Evolutionary conservation across 2,888 invertebrate species (phyloP), one percentile per base, ranked within the genome.

Genomic region (Salpingus planirostris): DNA sequence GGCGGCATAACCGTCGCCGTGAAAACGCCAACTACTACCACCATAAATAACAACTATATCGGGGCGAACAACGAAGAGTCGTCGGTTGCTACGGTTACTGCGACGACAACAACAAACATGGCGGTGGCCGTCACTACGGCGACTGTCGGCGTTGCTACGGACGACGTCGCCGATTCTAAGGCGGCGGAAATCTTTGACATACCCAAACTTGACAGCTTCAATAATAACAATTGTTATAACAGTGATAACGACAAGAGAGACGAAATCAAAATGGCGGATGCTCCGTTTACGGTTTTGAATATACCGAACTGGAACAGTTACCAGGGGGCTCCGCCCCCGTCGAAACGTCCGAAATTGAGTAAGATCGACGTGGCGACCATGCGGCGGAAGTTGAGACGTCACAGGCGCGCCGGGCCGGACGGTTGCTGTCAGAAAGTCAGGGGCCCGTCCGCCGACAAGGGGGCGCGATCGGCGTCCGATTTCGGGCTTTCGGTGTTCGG

Each of bases 301-400:
- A 54, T 65, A 35, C 65, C 65, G 10, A 53, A 44, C 31, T 33
- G 57, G 15, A 46, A 47, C 34, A n/a, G n/a, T n/a, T n/a, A n/a
- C n/a, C n/a, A n/a, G n/a, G n/a, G n/a, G 35, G 25, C 52, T 55
- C 8, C 31, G 12, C 50, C 55, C 7, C 46, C 54, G 5, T 25
- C 36, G 3, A 59, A 57, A 30, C 54, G 54, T 24, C 57, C 46
- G 31, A 60, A 56, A 44, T 31, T 64, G 30, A 67, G 67, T 44
- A 65, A 64, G 45, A 59, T 66, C 15, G 67, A 66, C 49, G 44
- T 64, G 33, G 63, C 64, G 3, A 61, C 57, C 13, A 47, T 57
- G 29, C 52, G 54, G 25, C 54, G 57, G 21, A 62, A 58, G 30
- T 42, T 54, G n/a, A 18, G 8, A 18, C 18, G 18, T 8, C 5